phyloP scores from a whole-genome alignment of 64 coral and sea anemone genomes.

The Actinia equina region DNA sequence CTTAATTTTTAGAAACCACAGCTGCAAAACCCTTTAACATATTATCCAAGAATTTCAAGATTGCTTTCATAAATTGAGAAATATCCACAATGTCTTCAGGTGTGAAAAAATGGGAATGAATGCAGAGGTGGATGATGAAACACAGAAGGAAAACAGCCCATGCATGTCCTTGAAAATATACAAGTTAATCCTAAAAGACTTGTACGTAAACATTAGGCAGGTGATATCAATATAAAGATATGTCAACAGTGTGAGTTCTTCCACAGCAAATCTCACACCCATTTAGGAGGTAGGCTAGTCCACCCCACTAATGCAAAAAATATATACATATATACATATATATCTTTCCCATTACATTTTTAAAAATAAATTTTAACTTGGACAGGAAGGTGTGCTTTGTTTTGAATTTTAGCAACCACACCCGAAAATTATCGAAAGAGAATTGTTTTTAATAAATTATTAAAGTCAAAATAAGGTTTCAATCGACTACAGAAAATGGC shows the following conservation, averaged over 20 bases:
- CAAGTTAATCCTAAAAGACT: background rate
- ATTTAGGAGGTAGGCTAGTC: background rate
- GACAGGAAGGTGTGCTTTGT: background rate
- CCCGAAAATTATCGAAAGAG: background rate
- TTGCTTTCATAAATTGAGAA: background rate
- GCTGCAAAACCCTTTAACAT: background rate
- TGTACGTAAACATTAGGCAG: slow-evolving; percentile 19
- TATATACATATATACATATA: background rate
- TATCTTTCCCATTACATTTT: background rate
- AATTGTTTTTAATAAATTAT: slow-evolving; percentile 21
- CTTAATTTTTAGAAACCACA: background rate
- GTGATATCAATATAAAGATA: background rate
- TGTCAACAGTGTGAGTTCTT: background rate
- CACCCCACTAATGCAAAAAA: background rate
- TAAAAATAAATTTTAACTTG: background rate
- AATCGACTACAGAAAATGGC: slow-evolving; percentile 3
- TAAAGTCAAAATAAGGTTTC: slow-evolving; percentile 20
- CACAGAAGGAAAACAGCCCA: background rate
- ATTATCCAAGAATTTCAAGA: background rate
- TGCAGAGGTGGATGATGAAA: background rate
- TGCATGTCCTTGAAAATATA: background rate
- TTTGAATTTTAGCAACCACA: background rate
- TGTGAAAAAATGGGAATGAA: background rate
- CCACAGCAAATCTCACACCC: background rate
- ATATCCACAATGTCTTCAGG: background rate